These are phyloP conservation scores for Paratilapia polleni DNA, from an alignment of 2,113 vertebrate species.

Conservation along the genomic window DNA sequence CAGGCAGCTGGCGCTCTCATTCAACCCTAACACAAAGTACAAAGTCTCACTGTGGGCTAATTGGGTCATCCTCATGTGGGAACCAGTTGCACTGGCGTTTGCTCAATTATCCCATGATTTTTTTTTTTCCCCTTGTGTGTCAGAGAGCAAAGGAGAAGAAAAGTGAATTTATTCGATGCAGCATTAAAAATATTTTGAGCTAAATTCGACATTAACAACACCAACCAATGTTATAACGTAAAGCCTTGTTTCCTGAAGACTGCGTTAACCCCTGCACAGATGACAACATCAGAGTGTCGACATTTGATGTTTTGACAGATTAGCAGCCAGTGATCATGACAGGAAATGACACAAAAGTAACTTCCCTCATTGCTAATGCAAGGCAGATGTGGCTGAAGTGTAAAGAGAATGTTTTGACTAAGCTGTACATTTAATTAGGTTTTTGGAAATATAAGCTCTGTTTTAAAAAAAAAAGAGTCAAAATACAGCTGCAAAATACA, in stretches of 20 bases:
- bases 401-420: neutral
- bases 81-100: constrained; percentile 50
- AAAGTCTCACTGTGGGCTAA: constrained; percentile 76
- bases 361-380: constrained; percentile 16
- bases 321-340: neutral
- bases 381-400: neutral
- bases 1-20: constrained; percentile 72
- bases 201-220: neutral
- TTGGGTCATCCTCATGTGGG: constrained; percentile 73
- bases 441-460: neutral
- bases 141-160: neutral
- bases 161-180: neutral
- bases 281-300: neutral
- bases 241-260: neutral
- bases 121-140: constrained; percentile 11
- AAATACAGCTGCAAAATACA: neutral
- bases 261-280: neutral
- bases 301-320: constrained; percentile 4
- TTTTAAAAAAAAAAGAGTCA: neutral
- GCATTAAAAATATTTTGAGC: neutral
- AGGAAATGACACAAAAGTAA: constrained; percentile 29
- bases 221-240: neutral
- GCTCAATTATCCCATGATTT: constrained; percentile 31
- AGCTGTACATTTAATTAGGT: neutral
- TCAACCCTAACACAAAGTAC: constrained; percentile 67